Evolutionary conservation across 2,888 invertebrate species (phyloP).

Genomic region (Dorcus parallelipipedus): DNA sequence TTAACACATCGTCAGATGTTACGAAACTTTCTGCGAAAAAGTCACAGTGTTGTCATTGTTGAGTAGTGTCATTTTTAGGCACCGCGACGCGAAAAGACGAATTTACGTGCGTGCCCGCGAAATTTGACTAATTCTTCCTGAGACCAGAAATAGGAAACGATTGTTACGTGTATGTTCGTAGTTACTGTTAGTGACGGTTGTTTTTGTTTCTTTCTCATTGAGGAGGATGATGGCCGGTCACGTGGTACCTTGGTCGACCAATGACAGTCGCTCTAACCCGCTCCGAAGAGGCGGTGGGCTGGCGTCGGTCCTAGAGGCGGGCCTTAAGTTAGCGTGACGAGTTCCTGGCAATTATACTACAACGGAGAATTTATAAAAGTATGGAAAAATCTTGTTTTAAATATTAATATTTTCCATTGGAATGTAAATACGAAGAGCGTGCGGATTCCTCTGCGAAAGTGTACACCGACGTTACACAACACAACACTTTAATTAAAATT

Average conservation of each 20-base stretch:
- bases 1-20: too few relatives aligned
- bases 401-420: slow-evolving; percentile 15
- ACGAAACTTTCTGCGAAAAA: not conserved
- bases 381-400: slow-evolving; percentile 24
- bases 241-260: slow-evolving; percentile 44
- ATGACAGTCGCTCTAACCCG: slow-evolving; percentile 47
- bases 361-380: slow-evolving; percentile 27
- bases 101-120: slow-evolving; percentile 27
- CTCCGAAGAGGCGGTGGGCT: slow-evolving; percentile 49
- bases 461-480: not conserved
- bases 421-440: slow-evolving; percentile 7
- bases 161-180: slow-evolving; percentile 49
- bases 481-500: too few relatives aligned
- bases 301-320: slow-evolving; percentile 44
- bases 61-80: too few relatives aligned
- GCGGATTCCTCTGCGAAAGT: not conserved
- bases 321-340: slow-evolving; percentile 46
- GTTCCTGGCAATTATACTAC: slow-evolving; percentile 41
- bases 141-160: slow-evolving; percentile 47
- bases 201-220: slow-evolving; percentile 52
- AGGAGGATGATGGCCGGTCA: slow-evolving; percentile 50
- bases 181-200: slow-evolving; percentile 51
- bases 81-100: too few relatives aligned
- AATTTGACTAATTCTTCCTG: slow-evolving; percentile 40
- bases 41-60: slow-evolving; percentile 2